Conservation (phyloP, 2,888 invertebrate genomes). For the Xylota sylvarum region DNA sequence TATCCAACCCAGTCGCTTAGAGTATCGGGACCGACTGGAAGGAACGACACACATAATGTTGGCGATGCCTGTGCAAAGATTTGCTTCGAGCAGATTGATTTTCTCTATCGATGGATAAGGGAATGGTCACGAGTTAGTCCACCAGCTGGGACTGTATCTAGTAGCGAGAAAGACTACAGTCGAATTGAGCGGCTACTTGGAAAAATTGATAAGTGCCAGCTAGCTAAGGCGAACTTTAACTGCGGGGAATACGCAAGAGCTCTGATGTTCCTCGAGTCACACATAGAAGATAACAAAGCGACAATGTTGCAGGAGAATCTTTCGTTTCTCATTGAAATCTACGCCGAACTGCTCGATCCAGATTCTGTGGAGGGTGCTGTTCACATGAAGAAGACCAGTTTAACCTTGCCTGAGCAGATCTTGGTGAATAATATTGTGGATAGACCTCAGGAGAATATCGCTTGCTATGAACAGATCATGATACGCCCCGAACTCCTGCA, state of each 20-base stretch:
- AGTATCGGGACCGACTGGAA: slow-evolving; percentile 73
- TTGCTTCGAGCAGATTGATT: slow-evolving; percentile 90
- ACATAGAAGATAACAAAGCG: slow-evolving; percentile 87
- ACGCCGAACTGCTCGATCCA: slow-evolving; percentile 94
- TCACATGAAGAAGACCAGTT: slow-evolving; percentile 90
- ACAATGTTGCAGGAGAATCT: slow-evolving; percentile 87
- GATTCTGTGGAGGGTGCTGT: slow-evolving; percentile 94
- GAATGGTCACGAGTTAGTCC: slow-evolving; percentile 85
- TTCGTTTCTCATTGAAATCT: slow-evolving; percentile 91
- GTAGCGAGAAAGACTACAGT: slow-evolving; percentile 78
- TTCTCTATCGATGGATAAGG: slow-evolving; percentile 90
- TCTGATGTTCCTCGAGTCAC: slow-evolving; percentile 90
- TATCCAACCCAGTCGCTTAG: slow-evolving; percentile 76
- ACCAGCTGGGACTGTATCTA: slow-evolving; percentile 82
- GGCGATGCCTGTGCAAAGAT: slow-evolving; percentile 88
- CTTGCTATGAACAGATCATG: slow-evolving; percentile 94
- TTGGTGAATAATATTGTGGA: slow-evolving; percentile 94
- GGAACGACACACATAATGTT: slow-evolving; percentile 83
- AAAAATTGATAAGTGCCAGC: slow-evolving; percentile 87
- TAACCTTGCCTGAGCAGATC: slow-evolving; percentile 93
- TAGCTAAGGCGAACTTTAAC: slow-evolving; percentile 90
- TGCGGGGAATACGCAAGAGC: slow-evolving; percentile 91
- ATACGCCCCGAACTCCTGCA: slow-evolving; percentile 86
- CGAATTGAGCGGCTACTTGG: slow-evolving; percentile 83
- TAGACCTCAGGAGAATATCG: slow-evolving; percentile 92